A percentile compares a stretch with the other conserved stretches of the same genome.
Conservation (phyloP, 1,140 invertebrate species). For the Delia radicum region DNA sequence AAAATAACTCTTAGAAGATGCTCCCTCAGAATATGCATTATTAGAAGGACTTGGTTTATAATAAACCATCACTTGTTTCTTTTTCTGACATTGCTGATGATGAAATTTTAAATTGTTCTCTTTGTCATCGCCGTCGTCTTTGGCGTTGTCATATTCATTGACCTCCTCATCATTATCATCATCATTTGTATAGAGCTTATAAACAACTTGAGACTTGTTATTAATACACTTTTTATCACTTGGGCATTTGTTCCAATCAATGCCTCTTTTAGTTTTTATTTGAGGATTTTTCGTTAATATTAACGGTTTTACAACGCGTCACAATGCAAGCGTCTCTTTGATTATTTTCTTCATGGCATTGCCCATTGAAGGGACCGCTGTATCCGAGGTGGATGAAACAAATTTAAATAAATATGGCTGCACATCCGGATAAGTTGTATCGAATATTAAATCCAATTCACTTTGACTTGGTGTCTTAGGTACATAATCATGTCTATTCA, state of each 20-base stretch:
- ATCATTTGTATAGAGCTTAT: constrained; percentile 13
- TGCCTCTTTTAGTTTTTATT: not conserved
- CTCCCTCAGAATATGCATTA: not conserved
- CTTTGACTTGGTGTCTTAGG: constrained; percentile 92
- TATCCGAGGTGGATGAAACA: constrained; percentile 73
- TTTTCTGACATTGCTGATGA: not conserved
- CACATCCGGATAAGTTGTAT: constrained; percentile 87
- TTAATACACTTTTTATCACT: constrained; percentile 21
- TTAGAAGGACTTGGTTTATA: not conserved
- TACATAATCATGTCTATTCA: constrained; percentile 93
- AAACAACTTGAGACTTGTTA: constrained; percentile 6
- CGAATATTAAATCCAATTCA: constrained; percentile 91
- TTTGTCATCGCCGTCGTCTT: not conserved
- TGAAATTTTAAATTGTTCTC: not conserved
- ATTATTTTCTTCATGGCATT: constrained; percentile 89
- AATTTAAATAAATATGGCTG: constrained; percentile 95
- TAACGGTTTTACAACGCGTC: constrained; percentile 44
- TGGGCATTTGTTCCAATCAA: not conserved
- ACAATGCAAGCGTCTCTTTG: constrained; percentile 80
- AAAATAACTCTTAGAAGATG: not conserved
- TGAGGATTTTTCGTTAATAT: constrained; percentile 9
- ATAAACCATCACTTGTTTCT: constrained; percentile 10
- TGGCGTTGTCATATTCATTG: not conserved
- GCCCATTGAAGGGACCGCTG: constrained; percentile 71
- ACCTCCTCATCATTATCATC: not conserved